Base-by-base conservation (phyloP, 2,113 vertebrate species). In the Nothocercus julius region DNA sequence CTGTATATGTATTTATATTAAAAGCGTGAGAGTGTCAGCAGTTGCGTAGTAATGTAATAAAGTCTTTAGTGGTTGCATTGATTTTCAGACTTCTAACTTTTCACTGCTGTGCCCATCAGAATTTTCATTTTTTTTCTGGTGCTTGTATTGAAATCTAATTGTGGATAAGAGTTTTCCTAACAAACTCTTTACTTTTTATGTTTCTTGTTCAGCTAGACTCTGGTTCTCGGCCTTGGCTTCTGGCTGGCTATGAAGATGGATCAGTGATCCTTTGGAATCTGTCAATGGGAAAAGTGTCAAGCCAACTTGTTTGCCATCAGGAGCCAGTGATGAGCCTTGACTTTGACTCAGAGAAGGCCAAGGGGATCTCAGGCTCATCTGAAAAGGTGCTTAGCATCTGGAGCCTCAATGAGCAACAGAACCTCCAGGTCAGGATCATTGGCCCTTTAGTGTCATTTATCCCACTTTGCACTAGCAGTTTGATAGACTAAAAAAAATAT, bases 261-360 rank as follows among this genome's bases (percentile, higher is more conserved):
- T 99, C 99, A 4, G 95, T 99, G 91, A 75, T 98, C 92, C 98
- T 99, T 82, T 99, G 99, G 99, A 98, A 99, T 87, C 73, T 99
- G 92, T 98, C 98, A 17, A 97, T 94, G 96, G 97, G 98, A 94
- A 98, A 97, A 95, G 89, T 67, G 1, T 91, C 98, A 97, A 99
- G 98, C 97, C 97, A 78, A 25, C 90, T 98, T 42, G 75, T 95
- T 92, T 98, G 98, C 97, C 99, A 99, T 94, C 95, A 97, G 22
- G 99, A 99, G 96, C 99, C 99, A 7, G 94, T 99, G 97, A 99
- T 99, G 98, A 98, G 98, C 97, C 98, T 99, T 97, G 99, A 99
- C 98, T 98, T 99, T 97, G 99, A 99, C 97, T 92, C 97, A 1
- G 77, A 95, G 92, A 97, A 96, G 96, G 95, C 98, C 97, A 98